Conservation (phyloP, 2,888 invertebrate genomes). For the Neuroscelio doddi region DNA sequence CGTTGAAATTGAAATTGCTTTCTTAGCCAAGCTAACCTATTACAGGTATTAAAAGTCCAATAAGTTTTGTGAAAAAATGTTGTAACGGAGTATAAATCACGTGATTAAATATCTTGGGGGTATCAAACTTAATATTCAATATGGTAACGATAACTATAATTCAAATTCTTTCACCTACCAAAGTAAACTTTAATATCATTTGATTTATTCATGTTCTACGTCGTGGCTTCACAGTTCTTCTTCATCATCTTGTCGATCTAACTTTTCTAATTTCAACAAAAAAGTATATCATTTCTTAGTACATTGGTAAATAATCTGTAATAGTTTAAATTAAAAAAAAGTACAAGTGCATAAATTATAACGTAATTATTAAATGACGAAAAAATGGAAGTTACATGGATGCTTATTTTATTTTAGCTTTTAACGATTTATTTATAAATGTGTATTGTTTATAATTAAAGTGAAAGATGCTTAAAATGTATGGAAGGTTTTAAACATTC, state of each 20-base stretch:
- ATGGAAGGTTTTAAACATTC: too few species aligned
- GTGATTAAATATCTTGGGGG: slow-evolving; percentile 29
- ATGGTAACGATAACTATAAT: slow-evolving; percentile 27
- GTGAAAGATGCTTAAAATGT: too few species aligned
- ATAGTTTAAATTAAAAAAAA: too few species aligned
- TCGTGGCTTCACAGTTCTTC: slow-evolving; percentile 22
- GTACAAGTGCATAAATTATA: too few species aligned
- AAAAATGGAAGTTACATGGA: too few species aligned
- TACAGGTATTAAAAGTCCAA: neutral
- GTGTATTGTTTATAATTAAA: too few species aligned
- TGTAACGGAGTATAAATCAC: slow-evolving; percentile 21
- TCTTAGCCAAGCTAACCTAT: too few species aligned
- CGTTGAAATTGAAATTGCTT: too few species aligned
- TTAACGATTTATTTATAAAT: too few species aligned
- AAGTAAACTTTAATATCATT: slow-evolving; percentile 36
- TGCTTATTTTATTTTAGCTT: too few species aligned
- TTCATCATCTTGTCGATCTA: slow-evolving; percentile 16
- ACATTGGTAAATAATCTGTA: too few species aligned
- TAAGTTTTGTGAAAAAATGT: neutral
- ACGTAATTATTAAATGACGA: too few species aligned
- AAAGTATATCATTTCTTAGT: neutral
- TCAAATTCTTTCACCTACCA: slow-evolving; percentile 20
- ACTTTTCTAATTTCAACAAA: slow-evolving; percentile 20
- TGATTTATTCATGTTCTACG: slow-evolving; percentile 40
- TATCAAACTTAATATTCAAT: slow-evolving; percentile 33